These are phyloP conservation scores for Cathartes aura DNA, from an alignment of 2,113 vertebrate genomes.

Conservation along the genomic window DNA sequence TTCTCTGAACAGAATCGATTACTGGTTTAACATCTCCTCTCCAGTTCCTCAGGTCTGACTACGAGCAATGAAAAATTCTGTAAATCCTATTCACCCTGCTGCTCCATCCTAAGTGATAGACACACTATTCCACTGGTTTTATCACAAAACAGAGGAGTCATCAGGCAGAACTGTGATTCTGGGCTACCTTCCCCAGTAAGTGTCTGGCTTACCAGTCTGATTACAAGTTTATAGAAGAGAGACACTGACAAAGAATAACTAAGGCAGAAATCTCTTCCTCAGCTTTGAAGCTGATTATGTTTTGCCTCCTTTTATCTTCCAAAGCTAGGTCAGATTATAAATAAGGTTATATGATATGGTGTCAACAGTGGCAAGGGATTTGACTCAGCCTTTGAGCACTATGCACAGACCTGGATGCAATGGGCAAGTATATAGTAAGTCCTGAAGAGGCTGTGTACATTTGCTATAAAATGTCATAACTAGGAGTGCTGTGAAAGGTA, in stretches of 20 bases:
- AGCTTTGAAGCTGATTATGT: background rate
- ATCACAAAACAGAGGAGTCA: slow-evolving; percentile 63
- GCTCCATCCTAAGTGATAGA: slow-evolving; percentile 70
- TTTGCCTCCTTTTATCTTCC: background rate
- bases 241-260: background rate
- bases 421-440: background rate
- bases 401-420: background rate
- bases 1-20: background rate
- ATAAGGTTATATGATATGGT: background rate
- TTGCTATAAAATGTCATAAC: background rate
- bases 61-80: slow-evolving; percentile 75
- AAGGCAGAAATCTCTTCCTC: background rate
- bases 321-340: background rate
- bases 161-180: slow-evolving; percentile 75
- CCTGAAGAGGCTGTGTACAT: background rate
- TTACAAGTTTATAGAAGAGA: background rate
- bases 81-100: slow-evolving; percentile 75
- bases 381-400: background rate
- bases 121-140: background rate
- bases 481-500: background rate
- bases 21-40: background rate
- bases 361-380: background rate
- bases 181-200: slow-evolving; percentile 85
- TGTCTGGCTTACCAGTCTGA: background rate
- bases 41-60: slow-evolving; percentile 89